Conservation (phyloP, 2,888 invertebrate genomes). For the Chrysopilus asiliformis region DNA sequence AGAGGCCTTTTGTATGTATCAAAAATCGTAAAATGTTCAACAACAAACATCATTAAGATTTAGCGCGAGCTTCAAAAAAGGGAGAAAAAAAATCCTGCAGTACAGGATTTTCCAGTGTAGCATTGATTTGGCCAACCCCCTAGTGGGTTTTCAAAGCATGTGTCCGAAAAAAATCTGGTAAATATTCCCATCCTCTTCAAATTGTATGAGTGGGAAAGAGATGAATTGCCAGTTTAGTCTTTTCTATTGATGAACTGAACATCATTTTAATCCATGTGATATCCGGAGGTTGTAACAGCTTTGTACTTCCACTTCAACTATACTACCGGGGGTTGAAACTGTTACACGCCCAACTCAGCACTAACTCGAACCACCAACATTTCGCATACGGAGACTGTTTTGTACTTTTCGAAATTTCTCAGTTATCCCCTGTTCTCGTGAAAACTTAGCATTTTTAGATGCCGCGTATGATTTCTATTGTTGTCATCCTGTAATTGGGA, state of each 20-base stretch:
- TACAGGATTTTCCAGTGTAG: background rate
- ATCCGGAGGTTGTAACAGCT: background rate
- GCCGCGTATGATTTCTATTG: too few species aligned
- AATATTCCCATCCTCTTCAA: background rate
- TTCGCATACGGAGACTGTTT: too few species aligned
- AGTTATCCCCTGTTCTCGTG: too few species aligned
- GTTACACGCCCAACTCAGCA: too few species aligned
- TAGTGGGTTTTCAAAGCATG: too few species aligned
- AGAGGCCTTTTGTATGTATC: slow-evolving; percentile 9
- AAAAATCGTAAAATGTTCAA: slow-evolving; percentile 9
- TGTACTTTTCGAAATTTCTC: too few species aligned
- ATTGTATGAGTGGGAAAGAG: background rate
- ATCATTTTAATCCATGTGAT: background rate
- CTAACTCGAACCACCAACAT: too few species aligned
- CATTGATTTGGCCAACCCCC: slow-evolving; percentile 9
- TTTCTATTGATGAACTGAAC: background rate
- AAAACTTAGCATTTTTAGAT: too few species aligned
- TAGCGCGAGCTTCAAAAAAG: background rate
- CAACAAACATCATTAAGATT: slow-evolving; percentile 9
- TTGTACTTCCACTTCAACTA: too few species aligned
- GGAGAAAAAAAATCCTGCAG: background rate
- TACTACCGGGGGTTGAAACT: too few species aligned
- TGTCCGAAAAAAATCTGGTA: background rate
- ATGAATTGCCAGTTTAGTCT: background rate
- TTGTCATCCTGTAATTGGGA: too few species aligned